phyloP scores from a whole-genome alignment of 2,113 vertebrate genomes.

The Zootoca vivipara region DNA sequence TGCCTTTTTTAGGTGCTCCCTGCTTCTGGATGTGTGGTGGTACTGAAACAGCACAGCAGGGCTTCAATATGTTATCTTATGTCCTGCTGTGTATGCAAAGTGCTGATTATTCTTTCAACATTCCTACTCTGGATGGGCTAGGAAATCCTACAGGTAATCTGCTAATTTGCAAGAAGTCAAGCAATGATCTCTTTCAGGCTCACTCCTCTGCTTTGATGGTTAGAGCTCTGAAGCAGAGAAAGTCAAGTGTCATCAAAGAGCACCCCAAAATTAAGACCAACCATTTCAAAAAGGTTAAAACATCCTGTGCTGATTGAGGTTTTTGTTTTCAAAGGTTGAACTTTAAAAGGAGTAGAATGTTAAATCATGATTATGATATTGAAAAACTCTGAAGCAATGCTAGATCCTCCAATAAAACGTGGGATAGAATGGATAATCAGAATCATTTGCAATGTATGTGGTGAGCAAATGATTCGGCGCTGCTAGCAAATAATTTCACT shows the following conservation, averaged over 20 bases:
- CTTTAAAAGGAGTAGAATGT: background rate
- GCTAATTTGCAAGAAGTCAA: background rate
- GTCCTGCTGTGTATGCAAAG: background rate
- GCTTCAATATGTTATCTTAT: background rate
- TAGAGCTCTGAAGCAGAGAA: background rate
- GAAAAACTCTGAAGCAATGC: background rate
- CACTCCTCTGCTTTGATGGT: background rate
- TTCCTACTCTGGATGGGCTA: background rate
- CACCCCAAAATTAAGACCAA: background rate
- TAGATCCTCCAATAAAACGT: background rate
- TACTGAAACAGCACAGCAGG: background rate
- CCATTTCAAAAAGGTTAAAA: background rate
- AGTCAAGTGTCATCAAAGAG: background rate
- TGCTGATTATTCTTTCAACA: background rate
- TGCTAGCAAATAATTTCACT: background rate
- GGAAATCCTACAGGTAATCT: background rate
- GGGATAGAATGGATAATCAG: background rate
- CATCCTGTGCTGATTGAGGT: background rate
- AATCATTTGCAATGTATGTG: background rate
- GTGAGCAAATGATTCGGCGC: background rate
- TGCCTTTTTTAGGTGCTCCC: background rate
- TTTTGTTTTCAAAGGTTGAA: background rate
- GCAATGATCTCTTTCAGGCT: background rate
- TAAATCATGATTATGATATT: background rate
- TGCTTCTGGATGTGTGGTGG: background rate